These are phyloP conservation scores for Sinonovacula constricta DNA, from an alignment of 1,140 invertebrate species.

Conservation along the genomic window DNA sequence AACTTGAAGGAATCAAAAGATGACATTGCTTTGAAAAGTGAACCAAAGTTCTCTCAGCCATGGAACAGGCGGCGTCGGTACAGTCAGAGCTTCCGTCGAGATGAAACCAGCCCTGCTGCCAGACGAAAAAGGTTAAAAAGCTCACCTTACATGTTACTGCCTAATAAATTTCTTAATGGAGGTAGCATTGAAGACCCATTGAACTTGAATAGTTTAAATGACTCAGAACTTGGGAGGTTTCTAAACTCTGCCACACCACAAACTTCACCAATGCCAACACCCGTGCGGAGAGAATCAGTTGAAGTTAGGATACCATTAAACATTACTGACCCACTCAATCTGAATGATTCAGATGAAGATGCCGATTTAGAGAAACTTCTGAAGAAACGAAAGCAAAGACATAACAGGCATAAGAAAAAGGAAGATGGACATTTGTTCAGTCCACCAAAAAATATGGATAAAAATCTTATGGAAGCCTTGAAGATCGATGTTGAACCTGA, in stretches of 20 bases:
- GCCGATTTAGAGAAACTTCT: conserved; percentile 71
- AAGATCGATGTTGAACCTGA: conserved; percentile 68
- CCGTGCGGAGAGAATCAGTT: conserved; percentile 88
- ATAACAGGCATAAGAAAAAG: conserved; percentile 74
- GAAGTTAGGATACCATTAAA: conserved; percentile 96
- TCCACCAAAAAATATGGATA: conserved; percentile 47
- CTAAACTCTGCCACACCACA: conserved; percentile 92
- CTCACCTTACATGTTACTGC: conserved; percentile 82
- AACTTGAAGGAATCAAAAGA: too few relatives aligned
- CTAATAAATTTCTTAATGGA: conserved; percentile 95
- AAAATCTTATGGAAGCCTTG: conserved; percentile 61
- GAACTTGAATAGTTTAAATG: conserved; percentile 94
- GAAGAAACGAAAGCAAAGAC: conserved; percentile 80
- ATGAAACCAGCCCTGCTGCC: conserved; percentile 23
- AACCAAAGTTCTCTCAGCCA: too few relatives aligned
- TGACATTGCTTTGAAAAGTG: too few relatives aligned
- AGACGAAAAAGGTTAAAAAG: conserved; percentile 53
- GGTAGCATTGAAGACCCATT: conserved; percentile 97
- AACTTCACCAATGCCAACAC: conserved; percentile 92
- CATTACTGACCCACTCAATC: conserved; percentile 93
- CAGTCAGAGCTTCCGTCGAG: conserved; percentile 42
- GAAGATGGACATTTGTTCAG: conserved; percentile 32
- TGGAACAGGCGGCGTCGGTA: conserved; percentile 49
- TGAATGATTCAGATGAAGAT: conserved; percentile 85
- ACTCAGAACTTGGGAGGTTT: conserved; percentile 87